These are phyloP conservation scores for Drosophila aldrichi DNA, from an alignment of 2,888 invertebrate species.

Conservation along the genomic window DNA sequence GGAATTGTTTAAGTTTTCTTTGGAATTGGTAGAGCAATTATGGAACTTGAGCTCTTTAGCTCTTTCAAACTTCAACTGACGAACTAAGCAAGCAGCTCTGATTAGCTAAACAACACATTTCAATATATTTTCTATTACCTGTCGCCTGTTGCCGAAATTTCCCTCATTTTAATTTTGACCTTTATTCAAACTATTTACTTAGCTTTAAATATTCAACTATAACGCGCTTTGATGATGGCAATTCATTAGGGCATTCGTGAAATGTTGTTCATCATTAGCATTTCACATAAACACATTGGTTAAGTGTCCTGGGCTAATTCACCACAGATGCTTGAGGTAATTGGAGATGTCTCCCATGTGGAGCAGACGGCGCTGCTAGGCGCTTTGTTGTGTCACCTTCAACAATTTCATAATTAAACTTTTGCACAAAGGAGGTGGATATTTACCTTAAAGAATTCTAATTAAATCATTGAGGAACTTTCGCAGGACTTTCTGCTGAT, in stretches of 20 bases:
- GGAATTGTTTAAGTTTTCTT: neutral
- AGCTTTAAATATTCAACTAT: neutral
- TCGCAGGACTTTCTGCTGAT: slow-evolving; percentile 75
- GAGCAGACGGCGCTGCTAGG: slow-evolving; percentile 6
- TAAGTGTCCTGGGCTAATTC: slow-evolving; percentile 55
- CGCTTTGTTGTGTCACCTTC: slow-evolving; percentile 59
- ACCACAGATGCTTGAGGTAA: slow-evolving; percentile 53
- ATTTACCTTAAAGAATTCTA: slow-evolving; percentile 78
- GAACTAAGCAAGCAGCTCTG: neutral
- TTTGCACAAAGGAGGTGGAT: slow-evolving; percentile 41
- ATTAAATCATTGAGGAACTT: slow-evolving; percentile 78
- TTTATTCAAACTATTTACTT: neutral
- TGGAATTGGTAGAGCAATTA: neutral
- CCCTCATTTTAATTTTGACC: neutral
- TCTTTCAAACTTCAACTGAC: neutral
- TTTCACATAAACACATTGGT: slow-evolving; percentile 50
- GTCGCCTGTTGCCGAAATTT: neutral
- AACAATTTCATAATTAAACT: slow-evolving; percentile 80
- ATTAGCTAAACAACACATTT: neutral
- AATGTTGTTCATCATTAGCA: slow-evolving; percentile 19
- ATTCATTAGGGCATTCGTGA: slow-evolving; percentile 34
- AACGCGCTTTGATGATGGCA: slow-evolving; percentile 10
- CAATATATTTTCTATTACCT: neutral
- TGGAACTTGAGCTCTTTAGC: neutral
- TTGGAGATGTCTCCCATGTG: slow-evolving; percentile 27